Base-by-base conservation (phyloP, 2,113 vertebrate genomes). In the Pimephales promelas region DNA sequence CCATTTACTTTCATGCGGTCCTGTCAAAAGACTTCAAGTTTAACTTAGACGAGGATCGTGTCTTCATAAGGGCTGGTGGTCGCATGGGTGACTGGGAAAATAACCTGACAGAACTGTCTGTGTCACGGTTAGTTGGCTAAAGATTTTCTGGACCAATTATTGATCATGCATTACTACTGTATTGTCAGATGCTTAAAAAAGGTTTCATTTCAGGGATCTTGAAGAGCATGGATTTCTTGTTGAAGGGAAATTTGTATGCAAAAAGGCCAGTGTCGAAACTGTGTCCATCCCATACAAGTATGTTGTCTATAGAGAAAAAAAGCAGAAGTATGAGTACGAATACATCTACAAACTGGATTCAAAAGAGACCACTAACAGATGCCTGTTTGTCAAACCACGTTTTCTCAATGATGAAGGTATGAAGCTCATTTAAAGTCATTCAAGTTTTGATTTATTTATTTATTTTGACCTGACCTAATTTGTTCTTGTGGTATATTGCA, bases 1-100 rank as follows among this genome's bases (percentile, higher is more conserved):
- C 66, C 0, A 94, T 99, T 1, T 96, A 94, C 86, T 99, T 98
- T 88, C 97, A 98, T 3, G 97, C 96, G 0, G 85, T 99, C 77
- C 68, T 99, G 0, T 97, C 97, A 0, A 95, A 93, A 4, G 82
- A 98, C 80, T 98, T 98, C 68, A 90, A 85, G 4, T 85, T 97
- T n/a, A 24, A 94, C 84, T 85, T 87, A 0, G 0, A 24, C 0
- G 14, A 40, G 1, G 92, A 98, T 28, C 82, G 0, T 0, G 87
- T 98, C 0, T 94, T 93, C 3, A 77, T 99, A 83, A 88, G 56
- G 26, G 96, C 90, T 0, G 90, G 84, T 10, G 1, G 0, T 1
- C 3, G 0, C 16, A 84, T 92, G 57, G 88, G 90, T 2, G n/a
- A 7, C 0, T 95, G 94, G 94, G 0, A 89, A 0, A 22, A 83